These are phyloP conservation scores for Phymastichus coffea DNA, from an alignment of 1,140 invertebrate genomes.

Conservation along the genomic window DNA sequence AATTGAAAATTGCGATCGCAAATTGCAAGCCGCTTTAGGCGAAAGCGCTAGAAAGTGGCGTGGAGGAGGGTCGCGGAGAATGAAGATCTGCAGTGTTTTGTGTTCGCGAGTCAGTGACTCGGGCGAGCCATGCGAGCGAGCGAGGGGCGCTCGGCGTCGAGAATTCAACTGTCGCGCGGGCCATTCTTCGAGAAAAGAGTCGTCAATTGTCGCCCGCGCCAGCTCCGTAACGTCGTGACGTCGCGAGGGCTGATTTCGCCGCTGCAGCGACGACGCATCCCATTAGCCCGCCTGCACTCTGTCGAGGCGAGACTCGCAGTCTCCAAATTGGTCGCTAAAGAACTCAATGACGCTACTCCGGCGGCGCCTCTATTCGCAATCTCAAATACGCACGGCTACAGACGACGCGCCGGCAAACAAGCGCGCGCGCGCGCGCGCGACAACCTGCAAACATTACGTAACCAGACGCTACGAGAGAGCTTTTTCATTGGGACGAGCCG, in stretches of 20 bases:
- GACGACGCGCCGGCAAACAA: neutral
- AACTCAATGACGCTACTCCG: conserved; percentile 14
- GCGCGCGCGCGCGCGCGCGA: neutral
- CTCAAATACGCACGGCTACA: neutral
- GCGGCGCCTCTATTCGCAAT: neutral
- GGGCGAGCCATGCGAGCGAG: conserved; percentile 27
- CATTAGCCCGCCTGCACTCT: conserved; percentile 17
- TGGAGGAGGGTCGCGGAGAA: no score
- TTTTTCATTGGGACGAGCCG: conserved; percentile 19
- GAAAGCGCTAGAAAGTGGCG: conserved; percentile 26
- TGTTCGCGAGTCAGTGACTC: conserved; percentile 42
- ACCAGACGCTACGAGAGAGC: neutral
- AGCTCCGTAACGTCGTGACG: conserved; percentile 5
- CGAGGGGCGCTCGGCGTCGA: conserved; percentile 27
- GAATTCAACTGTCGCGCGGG: conserved; percentile 47
- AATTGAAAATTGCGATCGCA: conserved; percentile 59
- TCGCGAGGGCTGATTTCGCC: conserved; percentile 29
- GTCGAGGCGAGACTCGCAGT: conserved; percentile 1
- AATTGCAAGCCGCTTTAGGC: conserved; percentile 55
- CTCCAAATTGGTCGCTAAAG: conserved; percentile 21
- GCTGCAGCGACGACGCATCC: conserved; percentile 15
- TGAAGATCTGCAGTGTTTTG: conserved; percentile 54
- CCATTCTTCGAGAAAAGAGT: conserved; percentile 49
- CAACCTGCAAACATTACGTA: no score
- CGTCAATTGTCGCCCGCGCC: conserved; percentile 50